Evolutionary conservation across 2,888 invertebrate genomes (phyloP).

Genomic region (Abrostola triplasia): DNA sequence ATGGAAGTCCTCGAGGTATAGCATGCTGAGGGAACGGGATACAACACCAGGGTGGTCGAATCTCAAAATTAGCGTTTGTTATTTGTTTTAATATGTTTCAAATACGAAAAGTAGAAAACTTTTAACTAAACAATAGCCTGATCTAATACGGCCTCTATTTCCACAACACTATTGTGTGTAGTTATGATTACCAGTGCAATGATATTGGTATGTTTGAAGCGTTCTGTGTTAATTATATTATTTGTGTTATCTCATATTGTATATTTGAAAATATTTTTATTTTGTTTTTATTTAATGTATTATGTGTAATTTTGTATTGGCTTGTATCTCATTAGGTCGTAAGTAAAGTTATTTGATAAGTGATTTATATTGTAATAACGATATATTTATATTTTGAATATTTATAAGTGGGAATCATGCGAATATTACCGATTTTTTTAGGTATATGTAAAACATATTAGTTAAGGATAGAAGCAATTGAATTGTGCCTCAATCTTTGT

Average conservation of each 20-base stretch:
- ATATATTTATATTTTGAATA: slow-evolving; percentile 18
- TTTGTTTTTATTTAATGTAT: slow-evolving; percentile 5
- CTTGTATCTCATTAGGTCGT: slow-evolving; percentile 57
- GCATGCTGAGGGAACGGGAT: too few species aligned
- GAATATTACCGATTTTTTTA: slow-evolving; percentile 13
- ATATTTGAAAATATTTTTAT: slow-evolving; percentile 10
- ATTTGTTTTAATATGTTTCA: too few species aligned
- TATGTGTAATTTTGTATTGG: slow-evolving; percentile 18
- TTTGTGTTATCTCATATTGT: slow-evolving; percentile 7
- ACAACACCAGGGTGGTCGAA: too few species aligned
- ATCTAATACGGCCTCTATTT: too few species aligned
- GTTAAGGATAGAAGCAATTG: slow-evolving; percentile 29
- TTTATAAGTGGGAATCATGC: neutral
- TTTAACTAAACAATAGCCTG: too few species aligned
- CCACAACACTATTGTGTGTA: too few species aligned
- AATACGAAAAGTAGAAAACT: too few species aligned
- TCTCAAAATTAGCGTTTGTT: too few species aligned
- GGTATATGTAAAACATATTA: slow-evolving; percentile 26
- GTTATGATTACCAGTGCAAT: too few species aligned
- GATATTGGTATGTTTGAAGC: neutral
- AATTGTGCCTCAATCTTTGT: slow-evolving; percentile 29
- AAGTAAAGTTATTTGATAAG: slow-evolving; percentile 51
- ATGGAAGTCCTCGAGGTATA: slow-evolving; percentile 7
- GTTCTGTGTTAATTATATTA: slow-evolving; percentile 10
- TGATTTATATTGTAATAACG: slow-evolving; percentile 21